These are phyloP conservation scores for Marmota flaviventris DNA, from an alignment of 2,113 vertebrate genomes.

Conservation along the genomic window DNA sequence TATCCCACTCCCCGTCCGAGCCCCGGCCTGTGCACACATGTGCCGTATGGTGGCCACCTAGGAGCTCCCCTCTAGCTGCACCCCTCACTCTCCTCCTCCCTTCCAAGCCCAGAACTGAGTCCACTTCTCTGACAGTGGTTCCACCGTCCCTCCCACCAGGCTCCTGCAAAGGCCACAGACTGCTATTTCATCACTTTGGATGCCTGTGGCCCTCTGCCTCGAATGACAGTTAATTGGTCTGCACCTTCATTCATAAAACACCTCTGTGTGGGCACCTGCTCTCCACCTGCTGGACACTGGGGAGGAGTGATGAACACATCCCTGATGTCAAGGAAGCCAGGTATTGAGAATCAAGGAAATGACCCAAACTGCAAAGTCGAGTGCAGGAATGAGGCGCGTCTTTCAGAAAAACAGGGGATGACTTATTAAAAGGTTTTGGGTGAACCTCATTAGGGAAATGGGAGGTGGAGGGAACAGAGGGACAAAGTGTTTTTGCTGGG, in stretches of 20 bases:
- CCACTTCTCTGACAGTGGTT: background rate
- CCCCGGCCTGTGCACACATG: fast-evolving
- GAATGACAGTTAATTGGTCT: background rate
- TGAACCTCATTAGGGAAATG: background rate
- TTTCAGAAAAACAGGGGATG: background rate
- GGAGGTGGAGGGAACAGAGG: background rate
- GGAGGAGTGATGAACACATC: no score
- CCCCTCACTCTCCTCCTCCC: background rate
- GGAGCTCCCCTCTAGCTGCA: background rate
- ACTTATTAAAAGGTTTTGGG: background rate
- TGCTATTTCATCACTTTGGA: background rate
- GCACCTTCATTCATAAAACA: background rate
- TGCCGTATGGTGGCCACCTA: no score
- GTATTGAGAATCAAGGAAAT: background rate
- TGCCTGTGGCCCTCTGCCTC: background rate
- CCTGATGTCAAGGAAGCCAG: background rate
- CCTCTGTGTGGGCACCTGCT: background rate
- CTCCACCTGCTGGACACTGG: background rate
- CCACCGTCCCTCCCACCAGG: background rate
- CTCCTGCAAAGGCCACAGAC: background rate
- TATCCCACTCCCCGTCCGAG: no score
- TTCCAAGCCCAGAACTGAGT: background rate
- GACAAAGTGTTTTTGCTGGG: background rate
- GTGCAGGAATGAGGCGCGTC: background rate
- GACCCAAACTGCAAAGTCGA: background rate